A percentile compares a stretch with the other conserved stretches of the same genome.
phyloP scores from a whole-genome alignment of 92 coral and sea anemone genomes.

The Chrysogorgia sp. region DNA sequence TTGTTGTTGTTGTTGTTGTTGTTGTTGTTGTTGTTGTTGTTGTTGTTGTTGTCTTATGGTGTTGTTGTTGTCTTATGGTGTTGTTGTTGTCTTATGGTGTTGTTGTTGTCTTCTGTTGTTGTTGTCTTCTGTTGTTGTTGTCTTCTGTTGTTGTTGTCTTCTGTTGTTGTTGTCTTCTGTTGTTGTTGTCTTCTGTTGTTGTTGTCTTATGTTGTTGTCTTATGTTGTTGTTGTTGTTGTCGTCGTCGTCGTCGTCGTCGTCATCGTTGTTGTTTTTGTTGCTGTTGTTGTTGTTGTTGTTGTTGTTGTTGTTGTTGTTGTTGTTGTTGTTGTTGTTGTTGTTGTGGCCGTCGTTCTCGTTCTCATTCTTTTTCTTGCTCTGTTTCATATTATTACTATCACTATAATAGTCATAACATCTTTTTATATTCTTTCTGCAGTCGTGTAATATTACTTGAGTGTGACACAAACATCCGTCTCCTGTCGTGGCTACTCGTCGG shows the following conservation, averaged over 20 bases:
- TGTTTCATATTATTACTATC: too few relatives aligned
- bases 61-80: too few relatives aligned
- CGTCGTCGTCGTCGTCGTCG: not conserved
- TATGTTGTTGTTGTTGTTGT: not conserved
- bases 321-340: conserved; percentile 3
- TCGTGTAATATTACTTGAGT: conserved; percentile 65
- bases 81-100: too few relatives aligned
- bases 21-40: not conserved
- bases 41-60: too few relatives aligned
- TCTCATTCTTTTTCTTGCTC: not conserved
- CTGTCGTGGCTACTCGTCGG: conserved; percentile 95
- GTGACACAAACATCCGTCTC: conserved; percentile 91
- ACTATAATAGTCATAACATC: too few relatives aligned
- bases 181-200: too few relatives aligned
- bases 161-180: too few relatives aligned
- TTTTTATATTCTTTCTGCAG: too few relatives aligned
- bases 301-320: not conserved
- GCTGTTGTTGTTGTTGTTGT: not conserved
- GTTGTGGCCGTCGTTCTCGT: not conserved
- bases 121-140: too few relatives aligned
- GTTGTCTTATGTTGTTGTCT: not conserved
- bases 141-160: too few relatives aligned
- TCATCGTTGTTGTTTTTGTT: not conserved
- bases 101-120: too few relatives aligned
- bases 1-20: conserved; percentile 9